Evolutionary conservation across 2,113 vertebrate genomes (phyloP).

Genomic region (Platanista minor): DNA sequence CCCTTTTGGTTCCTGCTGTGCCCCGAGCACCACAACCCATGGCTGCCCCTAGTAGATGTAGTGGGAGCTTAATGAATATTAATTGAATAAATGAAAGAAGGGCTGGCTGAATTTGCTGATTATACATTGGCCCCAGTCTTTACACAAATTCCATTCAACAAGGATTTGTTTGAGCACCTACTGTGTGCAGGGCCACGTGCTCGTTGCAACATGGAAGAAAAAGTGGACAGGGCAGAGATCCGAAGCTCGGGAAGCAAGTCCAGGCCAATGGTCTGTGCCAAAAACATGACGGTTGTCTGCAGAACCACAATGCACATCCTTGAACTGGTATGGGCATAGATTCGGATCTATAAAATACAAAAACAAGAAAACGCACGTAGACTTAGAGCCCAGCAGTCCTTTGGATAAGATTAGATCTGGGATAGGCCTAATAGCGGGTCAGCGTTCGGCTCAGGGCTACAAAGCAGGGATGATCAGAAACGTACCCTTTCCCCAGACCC

Average conservation of each 20-base stretch:
- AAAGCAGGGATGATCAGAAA: neutral
- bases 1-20: fast-evolving
- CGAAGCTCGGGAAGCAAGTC: neutral
- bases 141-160: neutral
- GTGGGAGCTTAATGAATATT: neutral
- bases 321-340: neutral
- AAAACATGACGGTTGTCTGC: neutral
- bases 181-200: fast-evolving
- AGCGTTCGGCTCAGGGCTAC: neutral
- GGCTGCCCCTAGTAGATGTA: neutral
- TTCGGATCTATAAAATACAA: neutral
- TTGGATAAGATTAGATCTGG: neutral
- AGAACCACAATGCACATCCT: neutral
- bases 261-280: neutral
- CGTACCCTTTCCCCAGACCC: neutral
- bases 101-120: neutral
- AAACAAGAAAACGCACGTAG: neutral
- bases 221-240: neutral
- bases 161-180: neutral
- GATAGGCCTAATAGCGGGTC: neutral
- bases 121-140: neutral
- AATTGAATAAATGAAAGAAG: neutral
- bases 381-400: neutral
- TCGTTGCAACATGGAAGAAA: too few relatives aligned
- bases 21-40: neutral